Evolutionary conservation across 2,888 invertebrate species (phyloP).

Genomic region (Synanthedon vespiformis): DNA sequence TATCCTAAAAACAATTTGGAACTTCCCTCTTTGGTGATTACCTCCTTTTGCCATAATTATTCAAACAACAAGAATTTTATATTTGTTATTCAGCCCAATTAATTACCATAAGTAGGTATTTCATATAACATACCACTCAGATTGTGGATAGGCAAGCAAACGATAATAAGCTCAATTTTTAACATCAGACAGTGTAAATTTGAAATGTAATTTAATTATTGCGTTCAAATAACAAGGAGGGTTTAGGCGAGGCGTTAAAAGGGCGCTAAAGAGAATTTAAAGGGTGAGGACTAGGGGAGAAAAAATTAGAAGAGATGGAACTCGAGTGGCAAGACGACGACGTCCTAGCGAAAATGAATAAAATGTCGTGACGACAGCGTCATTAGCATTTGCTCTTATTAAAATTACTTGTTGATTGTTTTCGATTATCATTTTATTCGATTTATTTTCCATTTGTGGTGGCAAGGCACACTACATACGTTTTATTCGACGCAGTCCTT

Average conservation of each 20-base stretch:
- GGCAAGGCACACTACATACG: too few relatives aligned
- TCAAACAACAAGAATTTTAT: too few relatives aligned
- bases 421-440: too few relatives aligned
- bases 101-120: too few relatives aligned
- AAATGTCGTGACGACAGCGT: neutral
- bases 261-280: constrained; percentile 33
- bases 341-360: neutral
- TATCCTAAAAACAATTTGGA: too few relatives aligned
- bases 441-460: too few relatives aligned
- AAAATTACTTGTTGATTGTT: too few relatives aligned
- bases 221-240: constrained; percentile 43
- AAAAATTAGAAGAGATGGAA: constrained; percentile 33
- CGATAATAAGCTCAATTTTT: constrained; percentile 31
- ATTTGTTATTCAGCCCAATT: too few relatives aligned
- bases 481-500: too few relatives aligned
- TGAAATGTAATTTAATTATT: constrained; percentile 40
- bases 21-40: too few relatives aligned
- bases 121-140: too few relatives aligned
- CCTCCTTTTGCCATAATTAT: too few relatives aligned
- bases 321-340: constrained; percentile 14
- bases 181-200: constrained; percentile 34
- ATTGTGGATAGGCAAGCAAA: constrained; percentile 10
- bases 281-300: constrained; percentile 35
- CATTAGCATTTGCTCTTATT: neutral
- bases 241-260: constrained; percentile 39